A percentile compares a stretch with the other conserved stretches of the same genome.
Evolutionary conservation across 2,888 invertebrate species (phyloP).

Genomic region (Pristionchus mayeri): DNA sequence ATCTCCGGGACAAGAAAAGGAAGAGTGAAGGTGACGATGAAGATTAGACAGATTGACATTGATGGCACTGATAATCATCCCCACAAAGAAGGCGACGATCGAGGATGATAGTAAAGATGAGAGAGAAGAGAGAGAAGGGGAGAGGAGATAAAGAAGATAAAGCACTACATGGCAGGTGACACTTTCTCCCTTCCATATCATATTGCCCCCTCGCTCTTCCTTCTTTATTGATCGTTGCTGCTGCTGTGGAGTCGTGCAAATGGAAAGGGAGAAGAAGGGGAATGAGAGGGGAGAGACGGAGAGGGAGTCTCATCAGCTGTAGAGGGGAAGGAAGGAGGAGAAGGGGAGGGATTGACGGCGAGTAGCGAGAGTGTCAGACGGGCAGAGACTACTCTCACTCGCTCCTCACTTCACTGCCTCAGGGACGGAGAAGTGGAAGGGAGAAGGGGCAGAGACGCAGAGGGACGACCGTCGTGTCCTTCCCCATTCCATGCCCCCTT

Average conservation of each 20-base stretch:
- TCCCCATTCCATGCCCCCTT: background rate
- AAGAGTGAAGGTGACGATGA: background rate
- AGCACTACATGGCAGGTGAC: constrained; percentile 21
- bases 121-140: constrained; percentile 32
- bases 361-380: constrained; percentile 51
- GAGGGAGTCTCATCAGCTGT: constrained; percentile 50
- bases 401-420: background rate
- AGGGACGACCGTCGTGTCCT: constrained; percentile 18
- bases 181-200: constrained; percentile 34
- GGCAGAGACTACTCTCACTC: constrained; percentile 19
- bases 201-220: background rate
- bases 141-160: constrained; percentile 29
- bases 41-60: background rate
- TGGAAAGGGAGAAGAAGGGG: constrained; percentile 37
- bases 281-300: constrained; percentile 29
- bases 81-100: constrained; percentile 26
- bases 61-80: constrained; percentile 15
- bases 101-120: constrained; percentile 43
- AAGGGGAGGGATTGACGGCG: constrained; percentile 46
- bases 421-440: background rate
- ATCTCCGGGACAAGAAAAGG: background rate
- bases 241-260: background rate
- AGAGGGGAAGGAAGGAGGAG: constrained; percentile 51
- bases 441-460: constrained; percentile 43
- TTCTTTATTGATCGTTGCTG: constrained; percentile 16